Evolutionary conservation across 2,113 vertebrate species (phyloP), one percentile per base, ranked within the genome.

Genomic region (Psilopsiagon aymara): DNA sequence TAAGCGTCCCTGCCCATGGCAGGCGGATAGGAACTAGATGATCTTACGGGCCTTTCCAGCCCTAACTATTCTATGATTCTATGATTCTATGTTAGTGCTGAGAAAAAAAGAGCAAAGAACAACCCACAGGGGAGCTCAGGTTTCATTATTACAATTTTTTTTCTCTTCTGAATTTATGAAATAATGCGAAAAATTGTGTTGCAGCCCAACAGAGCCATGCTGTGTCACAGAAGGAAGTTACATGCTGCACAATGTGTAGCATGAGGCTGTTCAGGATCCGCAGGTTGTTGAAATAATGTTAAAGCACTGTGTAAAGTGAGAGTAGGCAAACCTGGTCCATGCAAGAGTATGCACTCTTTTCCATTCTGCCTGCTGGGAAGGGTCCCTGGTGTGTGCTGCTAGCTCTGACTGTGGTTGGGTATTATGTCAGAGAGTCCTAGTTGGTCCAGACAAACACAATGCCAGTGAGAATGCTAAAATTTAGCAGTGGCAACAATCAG

Each of bases 371-470:
- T n/a, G 13, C 62, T 69, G n/a, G 49, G 29, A 52, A 46, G 19
- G 11, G 20, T 55, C 2, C 0, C 20, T 35, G 17, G 1, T 44
- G 11, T 43, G 13, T 39, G 5, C 17, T 57, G 43, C 10, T 39
- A 66, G 29, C 27, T 60, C 27, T 29, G 4, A 37, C 29, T 33
- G 11, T 33, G 20, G 9, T 20, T 69, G 53, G 9, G 3, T 69
- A 19, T 47, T 66, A 31, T 5, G 6, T 19, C 7, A 77, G 39
- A 41, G 10, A 75, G 28, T 57, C 17, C 18, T 29, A 51, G 7
- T 6, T 73, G 43, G 3, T 17, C 23, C 63, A 74, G 16, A 74
- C 39, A 19, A 71, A n/a, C 2, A 17, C 51, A 81, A 52, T 55
- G 19, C 6, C 35, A 57, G 24, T 20, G 15, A 51, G 6, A 41